Conservation (phyloP, 2,113 vertebrate species). For the Perccottus glenii region DNA sequence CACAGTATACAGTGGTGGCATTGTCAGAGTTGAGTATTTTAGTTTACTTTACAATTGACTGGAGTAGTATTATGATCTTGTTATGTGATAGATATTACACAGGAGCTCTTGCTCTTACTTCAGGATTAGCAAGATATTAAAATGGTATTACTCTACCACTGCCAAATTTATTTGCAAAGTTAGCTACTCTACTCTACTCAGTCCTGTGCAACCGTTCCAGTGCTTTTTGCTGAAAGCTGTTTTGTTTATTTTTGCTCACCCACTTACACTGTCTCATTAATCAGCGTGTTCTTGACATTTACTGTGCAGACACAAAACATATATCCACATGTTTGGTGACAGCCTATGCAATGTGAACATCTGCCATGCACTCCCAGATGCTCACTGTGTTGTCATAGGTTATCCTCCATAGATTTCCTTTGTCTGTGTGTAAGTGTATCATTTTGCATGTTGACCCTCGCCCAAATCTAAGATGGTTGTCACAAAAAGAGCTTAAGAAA, state of each 20-base stretch:
- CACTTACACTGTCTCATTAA: constrained; percentile 28
- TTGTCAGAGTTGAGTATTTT: constrained; percentile 56
- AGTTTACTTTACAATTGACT: constrained; percentile 57
- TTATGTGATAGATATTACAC: constrained; percentile 48
- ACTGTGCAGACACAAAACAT: constrained; percentile 37
- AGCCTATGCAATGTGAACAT: constrained; percentile 67
- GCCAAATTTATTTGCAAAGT: constrained; percentile 72
- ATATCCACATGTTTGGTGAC: constrained; percentile 46
- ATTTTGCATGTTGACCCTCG: constrained; percentile 32
- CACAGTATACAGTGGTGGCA: constrained; percentile 58
- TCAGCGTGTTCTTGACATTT: constrained; percentile 47
- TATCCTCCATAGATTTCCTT: constrained; percentile 29
- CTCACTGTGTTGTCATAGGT: constrained; percentile 50
- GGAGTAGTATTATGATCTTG: constrained; percentile 64
- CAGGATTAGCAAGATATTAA: constrained; percentile 61
- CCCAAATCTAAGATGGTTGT: constrained; percentile 28
- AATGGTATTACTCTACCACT: constrained; percentile 73
- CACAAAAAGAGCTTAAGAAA: constrained; percentile 27
- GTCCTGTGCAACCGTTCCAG: constrained; percentile 38
- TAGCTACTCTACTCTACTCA: constrained; percentile 49
- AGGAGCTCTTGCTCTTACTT: constrained; percentile 41
- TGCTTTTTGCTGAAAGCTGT: constrained; percentile 19
- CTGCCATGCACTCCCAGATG: constrained; percentile 51
- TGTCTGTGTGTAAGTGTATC: constrained; percentile 14
- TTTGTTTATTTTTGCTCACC: constrained; percentile 14